These are phyloP conservation scores for Aix galericulata DNA, from an alignment of 2,113 vertebrate genomes.

Conservation along the genomic window DNA sequence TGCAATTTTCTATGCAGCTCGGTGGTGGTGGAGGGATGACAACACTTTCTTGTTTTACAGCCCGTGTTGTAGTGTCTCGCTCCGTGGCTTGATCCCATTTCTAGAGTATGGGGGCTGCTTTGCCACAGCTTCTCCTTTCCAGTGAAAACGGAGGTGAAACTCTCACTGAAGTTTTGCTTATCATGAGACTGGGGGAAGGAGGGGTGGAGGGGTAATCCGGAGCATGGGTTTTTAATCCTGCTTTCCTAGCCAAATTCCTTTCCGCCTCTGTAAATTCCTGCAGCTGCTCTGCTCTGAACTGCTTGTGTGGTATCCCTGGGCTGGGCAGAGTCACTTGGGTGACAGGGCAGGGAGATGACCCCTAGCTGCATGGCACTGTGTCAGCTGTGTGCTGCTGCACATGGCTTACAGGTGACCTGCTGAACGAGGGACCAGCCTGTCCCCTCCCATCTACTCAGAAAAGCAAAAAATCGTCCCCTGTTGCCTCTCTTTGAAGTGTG, in stretches of 20 bases:
- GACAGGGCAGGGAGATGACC: background rate
- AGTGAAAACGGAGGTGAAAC: background rate
- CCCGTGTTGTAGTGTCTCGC: background rate
- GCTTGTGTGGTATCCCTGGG: background rate
- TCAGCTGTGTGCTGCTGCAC: background rate
- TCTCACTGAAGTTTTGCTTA: background rate
- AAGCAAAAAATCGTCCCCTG: background rate
- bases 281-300: background rate
- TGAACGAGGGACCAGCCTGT: background rate
- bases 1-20: background rate
- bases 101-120: background rate
- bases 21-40: background rate
- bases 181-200: conserved; percentile 17
- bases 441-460: background rate
- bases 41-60: background rate
- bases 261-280: conserved; percentile 63
- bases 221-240: conserved; percentile 62
- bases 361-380: background rate
- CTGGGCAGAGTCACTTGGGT: background rate
- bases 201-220: background rate
- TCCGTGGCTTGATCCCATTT: background rate
- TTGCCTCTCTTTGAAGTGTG: background rate
- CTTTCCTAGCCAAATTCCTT: conserved; percentile 50
- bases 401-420: background rate
- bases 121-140: background rate